phyloP scores from a whole-genome alignment of 2,888 invertebrate species.

The Monochamus alternatus region DNA sequence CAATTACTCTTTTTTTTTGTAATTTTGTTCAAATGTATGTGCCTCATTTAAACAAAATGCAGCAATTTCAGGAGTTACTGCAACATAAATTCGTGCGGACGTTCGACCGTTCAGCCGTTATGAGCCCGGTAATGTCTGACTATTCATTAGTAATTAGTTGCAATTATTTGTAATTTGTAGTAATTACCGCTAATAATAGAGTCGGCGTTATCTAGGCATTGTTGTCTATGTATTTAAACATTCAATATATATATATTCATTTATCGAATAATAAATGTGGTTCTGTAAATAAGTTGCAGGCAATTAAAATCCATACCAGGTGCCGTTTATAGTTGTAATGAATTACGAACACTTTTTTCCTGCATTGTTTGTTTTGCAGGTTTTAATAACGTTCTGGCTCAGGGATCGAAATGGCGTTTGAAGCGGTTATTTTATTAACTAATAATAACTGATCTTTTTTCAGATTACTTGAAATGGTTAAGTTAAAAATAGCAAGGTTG shows the following conservation, averaged over 20 bases:
- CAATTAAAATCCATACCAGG: not conserved
- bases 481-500: no score
- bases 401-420: no score
- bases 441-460: no score
- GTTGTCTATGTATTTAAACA: not conserved
- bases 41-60: not conserved
- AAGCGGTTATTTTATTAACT: no score
- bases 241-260: constrained; percentile 6
- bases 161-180: constrained; percentile 27
- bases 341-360: not conserved
- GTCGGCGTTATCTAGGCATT: constrained; percentile 8
- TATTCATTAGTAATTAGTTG: constrained; percentile 31
- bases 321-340: not conserved
- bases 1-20: no score
- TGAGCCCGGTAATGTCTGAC: constrained; percentile 23
- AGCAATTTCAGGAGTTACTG: not conserved
- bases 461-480: no score
- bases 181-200: constrained; percentile 26
- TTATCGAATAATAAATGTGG: not conserved
- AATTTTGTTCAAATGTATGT: not conserved
- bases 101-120: constrained; percentile 1
- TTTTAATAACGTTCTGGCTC: not conserved
- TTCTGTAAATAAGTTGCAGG: not conserved
- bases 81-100: no score
- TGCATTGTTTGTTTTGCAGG: not conserved